Conservation (phyloP, 2,888 invertebrate species). For the Trissolcus japonicus region DNA sequence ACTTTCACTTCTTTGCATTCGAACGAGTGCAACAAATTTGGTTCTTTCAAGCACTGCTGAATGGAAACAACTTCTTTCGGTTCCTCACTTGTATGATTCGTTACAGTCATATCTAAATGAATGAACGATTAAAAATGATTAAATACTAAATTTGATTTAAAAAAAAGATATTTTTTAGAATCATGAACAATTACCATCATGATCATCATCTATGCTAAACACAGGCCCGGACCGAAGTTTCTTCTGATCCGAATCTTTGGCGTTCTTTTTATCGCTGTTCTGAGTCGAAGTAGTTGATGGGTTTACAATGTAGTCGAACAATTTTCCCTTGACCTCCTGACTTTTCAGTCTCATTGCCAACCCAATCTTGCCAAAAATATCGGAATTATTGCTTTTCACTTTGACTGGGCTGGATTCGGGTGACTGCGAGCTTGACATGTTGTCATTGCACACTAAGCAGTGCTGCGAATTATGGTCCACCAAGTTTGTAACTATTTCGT, state of each 20-base stretch:
- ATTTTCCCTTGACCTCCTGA: constrained; percentile 92
- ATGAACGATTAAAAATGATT: not conserved
- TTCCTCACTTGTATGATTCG: constrained; percentile 79
- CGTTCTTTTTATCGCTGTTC: constrained; percentile 87
- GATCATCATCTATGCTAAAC: constrained; percentile 95
- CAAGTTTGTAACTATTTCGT: constrained; percentile 87
- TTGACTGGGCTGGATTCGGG: constrained; percentile 70
- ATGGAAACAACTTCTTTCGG: constrained; percentile 88
- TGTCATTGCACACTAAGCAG: constrained; percentile 88
- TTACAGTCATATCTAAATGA: constrained; percentile 71
- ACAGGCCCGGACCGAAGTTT: constrained; percentile 92
- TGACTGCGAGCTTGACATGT: constrained; percentile 74
- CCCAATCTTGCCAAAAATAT: constrained; percentile 89
- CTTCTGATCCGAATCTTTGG: constrained; percentile 82
- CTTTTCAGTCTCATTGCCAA: constrained; percentile 93
- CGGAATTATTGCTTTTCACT: constrained; percentile 75
- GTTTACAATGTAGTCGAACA: constrained; percentile 96
- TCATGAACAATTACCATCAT: constrained; percentile 75
- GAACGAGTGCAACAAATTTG: constrained; percentile 90
- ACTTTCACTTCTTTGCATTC: constrained; percentile 94
- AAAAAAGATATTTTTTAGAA: too few species aligned
- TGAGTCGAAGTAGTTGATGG: constrained; percentile 80
- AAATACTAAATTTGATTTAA: not conserved
- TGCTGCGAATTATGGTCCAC: constrained; percentile 89
- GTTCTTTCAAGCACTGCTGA: constrained; percentile 87